Evolutionary conservation across 2,113 vertebrate genomes (phyloP).

Genomic region (Odontesthes bonariensis): DNA sequence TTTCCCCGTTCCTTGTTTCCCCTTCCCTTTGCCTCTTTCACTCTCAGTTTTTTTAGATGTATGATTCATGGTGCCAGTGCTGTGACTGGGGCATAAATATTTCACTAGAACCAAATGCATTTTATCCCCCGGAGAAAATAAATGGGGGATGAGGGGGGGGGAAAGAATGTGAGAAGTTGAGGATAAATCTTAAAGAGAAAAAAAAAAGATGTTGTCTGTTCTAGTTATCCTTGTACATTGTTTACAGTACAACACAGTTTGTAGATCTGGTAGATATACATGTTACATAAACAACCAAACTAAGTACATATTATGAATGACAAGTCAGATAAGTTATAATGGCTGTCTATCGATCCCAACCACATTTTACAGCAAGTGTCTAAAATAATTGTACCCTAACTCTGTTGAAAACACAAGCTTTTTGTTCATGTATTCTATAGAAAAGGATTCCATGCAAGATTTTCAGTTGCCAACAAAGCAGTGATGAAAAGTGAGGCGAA

Average conservation of each 20-base stretch:
- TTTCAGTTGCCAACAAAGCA: neutral
- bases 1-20: neutral
- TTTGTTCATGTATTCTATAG: neutral
- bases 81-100: slow-evolving; percentile 71
- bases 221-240: neutral
- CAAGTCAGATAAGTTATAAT: neutral
- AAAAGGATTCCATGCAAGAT: neutral
- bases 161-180: neutral
- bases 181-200: neutral
- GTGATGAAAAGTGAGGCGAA: neutral
- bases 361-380: neutral
- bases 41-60: slow-evolving; percentile 53
- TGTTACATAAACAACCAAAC: neutral
- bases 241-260: neutral
- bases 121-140: slow-evolving; percentile 41
- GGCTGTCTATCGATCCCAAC: too few species aligned
- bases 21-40: neutral
- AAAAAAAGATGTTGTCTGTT: neutral
- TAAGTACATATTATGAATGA: neutral
- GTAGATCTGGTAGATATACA: neutral
- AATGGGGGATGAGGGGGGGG: neutral
- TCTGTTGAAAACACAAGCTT: neutral
- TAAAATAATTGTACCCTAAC: neutral
- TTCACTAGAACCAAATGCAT: slow-evolving; percentile 73
- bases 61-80: slow-evolving; percentile 69